These are phyloP conservation scores for Athetis lepigone DNA, from an alignment of 2,888 invertebrate genomes.

Conservation along the genomic window DNA sequence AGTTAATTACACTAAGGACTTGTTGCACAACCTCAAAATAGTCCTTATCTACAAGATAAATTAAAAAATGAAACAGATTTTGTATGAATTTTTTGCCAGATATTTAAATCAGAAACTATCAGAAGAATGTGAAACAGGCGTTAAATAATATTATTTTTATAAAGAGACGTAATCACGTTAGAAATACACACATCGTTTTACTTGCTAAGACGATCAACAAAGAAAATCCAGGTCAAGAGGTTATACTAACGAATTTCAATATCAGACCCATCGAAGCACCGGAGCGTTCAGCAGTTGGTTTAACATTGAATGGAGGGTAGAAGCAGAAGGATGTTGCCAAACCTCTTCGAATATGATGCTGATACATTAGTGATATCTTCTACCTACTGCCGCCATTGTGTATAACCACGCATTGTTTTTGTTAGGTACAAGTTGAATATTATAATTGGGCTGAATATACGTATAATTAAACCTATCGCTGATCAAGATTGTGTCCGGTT, in stretches of 20 bases:
- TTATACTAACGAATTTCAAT: constrained; percentile 49
- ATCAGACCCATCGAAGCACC: constrained; percentile 48
- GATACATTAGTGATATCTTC: constrained; percentile 67
- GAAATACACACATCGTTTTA: neutral
- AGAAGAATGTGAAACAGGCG: too few species aligned
- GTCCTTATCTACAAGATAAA: too few species aligned
- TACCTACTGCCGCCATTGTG: constrained; percentile 62
- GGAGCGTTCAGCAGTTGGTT: constrained; percentile 63
- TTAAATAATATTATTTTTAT: too few species aligned
- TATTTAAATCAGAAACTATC: too few species aligned
- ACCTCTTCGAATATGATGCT: constrained; percentile 66
- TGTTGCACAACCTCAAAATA: too few species aligned
- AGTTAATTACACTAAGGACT: too few species aligned
- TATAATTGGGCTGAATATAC: constrained; percentile 46
- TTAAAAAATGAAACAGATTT: too few species aligned
- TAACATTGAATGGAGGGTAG: constrained; percentile 73
- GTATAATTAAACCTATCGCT: constrained; percentile 26
- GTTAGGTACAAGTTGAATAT: constrained; percentile 42
- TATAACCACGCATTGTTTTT: constrained; percentile 64
- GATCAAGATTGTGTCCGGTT: constrained; percentile 44
- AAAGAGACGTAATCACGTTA: neutral
- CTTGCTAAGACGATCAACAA: neutral
- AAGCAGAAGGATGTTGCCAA: constrained; percentile 68
- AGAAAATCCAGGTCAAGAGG: constrained; percentile 47
- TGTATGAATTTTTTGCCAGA: too few species aligned